A percentile compares a stretch with the other conserved stretches of the same genome.
Evolutionary conservation across 53 echinoderm and acorn worm species (phyloP).

Genomic region (Astropecten irregularis): DNA sequence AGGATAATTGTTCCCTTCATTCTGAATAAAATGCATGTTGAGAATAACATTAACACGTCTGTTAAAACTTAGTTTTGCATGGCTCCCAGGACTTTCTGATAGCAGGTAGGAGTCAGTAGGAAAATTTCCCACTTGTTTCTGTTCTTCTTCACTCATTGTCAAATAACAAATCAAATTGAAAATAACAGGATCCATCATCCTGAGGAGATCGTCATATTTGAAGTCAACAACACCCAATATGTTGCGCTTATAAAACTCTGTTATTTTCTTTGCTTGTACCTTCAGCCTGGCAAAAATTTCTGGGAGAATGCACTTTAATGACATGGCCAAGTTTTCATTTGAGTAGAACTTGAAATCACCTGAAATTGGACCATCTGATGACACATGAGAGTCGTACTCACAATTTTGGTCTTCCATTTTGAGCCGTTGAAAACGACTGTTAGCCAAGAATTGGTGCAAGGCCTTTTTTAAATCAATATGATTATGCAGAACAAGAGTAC

Average conservation of each 20-base stretch:
- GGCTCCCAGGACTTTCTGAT: neutral
- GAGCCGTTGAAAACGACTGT: neutral
- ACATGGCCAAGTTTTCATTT: neutral
- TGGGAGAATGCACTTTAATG: neutral
- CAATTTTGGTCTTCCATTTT: neutral
- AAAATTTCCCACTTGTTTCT: neutral
- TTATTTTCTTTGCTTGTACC: neutral
- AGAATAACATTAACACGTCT: constrained; percentile 21
- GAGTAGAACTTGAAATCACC: neutral
- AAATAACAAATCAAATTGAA: constrained; percentile 2
- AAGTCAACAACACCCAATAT: constrained; percentile 4
- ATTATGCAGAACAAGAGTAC: neutral
- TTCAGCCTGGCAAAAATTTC: neutral
- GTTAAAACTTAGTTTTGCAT: neutral
- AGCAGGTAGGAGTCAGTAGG: neutral
- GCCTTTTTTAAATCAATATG: neutral
- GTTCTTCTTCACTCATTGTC: constrained; percentile 3
- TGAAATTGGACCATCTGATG: too few relatives aligned
- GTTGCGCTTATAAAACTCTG: constrained; percentile 7
- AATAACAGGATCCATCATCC: constrained; percentile 3
- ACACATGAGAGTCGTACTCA: too few relatives aligned
- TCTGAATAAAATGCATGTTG: constrained; percentile 13
- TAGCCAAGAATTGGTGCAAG: neutral
- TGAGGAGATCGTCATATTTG: neutral
- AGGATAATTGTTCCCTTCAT: constrained; percentile 15